Evolutionary conservation across 2,797 vertebrate species (phyloP).

Genomic region (Acanthurus tractus): DNA sequence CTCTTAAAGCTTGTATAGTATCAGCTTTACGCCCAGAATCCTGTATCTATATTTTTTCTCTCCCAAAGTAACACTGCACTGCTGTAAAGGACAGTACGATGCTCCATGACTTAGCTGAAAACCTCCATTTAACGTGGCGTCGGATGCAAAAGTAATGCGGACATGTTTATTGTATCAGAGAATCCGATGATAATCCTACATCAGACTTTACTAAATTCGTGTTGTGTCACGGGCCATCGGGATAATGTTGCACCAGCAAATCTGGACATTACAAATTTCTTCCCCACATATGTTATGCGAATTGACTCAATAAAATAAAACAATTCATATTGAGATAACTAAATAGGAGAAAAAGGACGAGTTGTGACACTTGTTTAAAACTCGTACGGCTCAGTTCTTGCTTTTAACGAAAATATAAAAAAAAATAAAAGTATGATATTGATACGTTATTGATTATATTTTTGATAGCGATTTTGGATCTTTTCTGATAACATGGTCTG

Average conservation of each 20-base stretch:
- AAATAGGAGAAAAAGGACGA: background rate
- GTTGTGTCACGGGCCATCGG: background rate
- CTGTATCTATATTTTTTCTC: background rate
- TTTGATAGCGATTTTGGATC: background rate
- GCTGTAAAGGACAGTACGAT: background rate
- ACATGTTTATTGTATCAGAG: background rate
- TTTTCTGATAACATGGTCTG: background rate
- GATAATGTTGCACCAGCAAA: background rate
- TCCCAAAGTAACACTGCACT: background rate
- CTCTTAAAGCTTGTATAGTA: background rate
- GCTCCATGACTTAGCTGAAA: background rate
- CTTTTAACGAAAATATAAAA: background rate
- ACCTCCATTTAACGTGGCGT: slow-evolving; percentile 25
- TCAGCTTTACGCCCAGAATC: background rate
- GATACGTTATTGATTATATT: background rate
- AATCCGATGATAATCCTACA: slow-evolving; percentile 17
- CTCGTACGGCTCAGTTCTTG: background rate
- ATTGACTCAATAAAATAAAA: background rate
- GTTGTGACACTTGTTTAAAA: background rate
- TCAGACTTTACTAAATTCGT: background rate
- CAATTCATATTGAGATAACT: background rate
- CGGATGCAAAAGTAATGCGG: background rate
- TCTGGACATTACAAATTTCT: background rate
- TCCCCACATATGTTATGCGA: too few species aligned
- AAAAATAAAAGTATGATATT: background rate